Conservation (phyloP, 2,888 invertebrate species). For the Lasioglossum malachurum region DNA sequence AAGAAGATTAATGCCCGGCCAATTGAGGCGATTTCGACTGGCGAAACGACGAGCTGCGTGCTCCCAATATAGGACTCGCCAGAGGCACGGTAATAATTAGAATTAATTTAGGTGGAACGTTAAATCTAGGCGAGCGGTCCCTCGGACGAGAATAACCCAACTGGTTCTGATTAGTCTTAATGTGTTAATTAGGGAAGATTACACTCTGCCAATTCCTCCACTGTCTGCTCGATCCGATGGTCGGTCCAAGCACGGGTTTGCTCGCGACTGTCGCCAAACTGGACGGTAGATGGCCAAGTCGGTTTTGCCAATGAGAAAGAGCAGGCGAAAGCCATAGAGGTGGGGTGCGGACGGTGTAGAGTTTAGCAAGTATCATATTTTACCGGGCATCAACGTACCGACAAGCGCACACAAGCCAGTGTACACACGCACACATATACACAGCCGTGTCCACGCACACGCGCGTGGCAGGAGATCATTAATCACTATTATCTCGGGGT, state of each 20-base stretch:
- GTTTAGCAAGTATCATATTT: constrained; percentile 78
- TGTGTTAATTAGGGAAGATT: constrained; percentile 84
- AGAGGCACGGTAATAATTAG: constrained; percentile 81
- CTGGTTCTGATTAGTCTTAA: constrained; percentile 84
- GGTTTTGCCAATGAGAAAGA: constrained; percentile 56
- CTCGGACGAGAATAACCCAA: constrained; percentile 80
- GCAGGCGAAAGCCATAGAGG: constrained; percentile 39
- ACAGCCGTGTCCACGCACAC: constrained; percentile 55
- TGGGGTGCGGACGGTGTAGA: constrained; percentile 53
- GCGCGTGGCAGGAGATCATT: constrained; percentile 75
- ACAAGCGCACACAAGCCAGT: constrained; percentile 61
- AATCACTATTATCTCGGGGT: constrained; percentile 83
- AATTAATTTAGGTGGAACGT: constrained; percentile 83
- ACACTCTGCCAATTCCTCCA: constrained; percentile 75
- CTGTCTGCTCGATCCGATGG: constrained; percentile 57
- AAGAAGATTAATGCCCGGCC: constrained; percentile 44
- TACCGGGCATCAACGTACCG: constrained; percentile 73
- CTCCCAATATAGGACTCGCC: constrained; percentile 71
- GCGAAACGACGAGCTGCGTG: constrained; percentile 49
- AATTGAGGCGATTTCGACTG: constrained; percentile 35
- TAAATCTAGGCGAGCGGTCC: constrained; percentile 84
- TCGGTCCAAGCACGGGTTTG: constrained; percentile 30
- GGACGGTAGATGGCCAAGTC: constrained; percentile 67
- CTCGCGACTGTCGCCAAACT: constrained; percentile 69
- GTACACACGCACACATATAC: constrained; percentile 52